A percentile compares a stretch with the other conserved stretches of the same genome.
These are phyloP conservation scores for Lagocephalus sceleratus DNA, from an alignment of 2,797 vertebrate species.

Conservation along the genomic window DNA sequence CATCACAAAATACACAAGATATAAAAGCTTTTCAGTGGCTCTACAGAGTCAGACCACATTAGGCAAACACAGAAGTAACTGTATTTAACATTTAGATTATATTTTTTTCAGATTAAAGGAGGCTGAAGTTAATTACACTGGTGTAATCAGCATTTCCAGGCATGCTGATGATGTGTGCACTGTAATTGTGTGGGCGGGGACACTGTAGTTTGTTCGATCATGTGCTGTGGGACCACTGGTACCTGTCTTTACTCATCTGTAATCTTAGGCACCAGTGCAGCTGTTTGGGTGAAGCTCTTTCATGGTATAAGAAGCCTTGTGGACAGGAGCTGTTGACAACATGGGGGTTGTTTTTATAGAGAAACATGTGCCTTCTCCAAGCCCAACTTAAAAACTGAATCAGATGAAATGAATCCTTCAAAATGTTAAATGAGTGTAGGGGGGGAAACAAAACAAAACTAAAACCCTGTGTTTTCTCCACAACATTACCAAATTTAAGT, in stretches of 20 bases:
- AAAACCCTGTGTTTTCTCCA: too few species aligned
- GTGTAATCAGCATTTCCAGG: not conserved
- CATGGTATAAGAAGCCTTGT: not conserved
- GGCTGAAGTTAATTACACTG: not conserved
- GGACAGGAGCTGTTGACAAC: not conserved
- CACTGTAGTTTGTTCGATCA: not conserved
- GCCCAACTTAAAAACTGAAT: too few species aligned
- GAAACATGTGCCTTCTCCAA: too few species aligned
- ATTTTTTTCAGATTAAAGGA: not conserved
- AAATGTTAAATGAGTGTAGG: too few species aligned
- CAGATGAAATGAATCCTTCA: too few species aligned
- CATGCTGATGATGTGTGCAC: not conserved
- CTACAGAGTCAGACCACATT: slow-evolving; percentile 10
- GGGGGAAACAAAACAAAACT: too few species aligned
- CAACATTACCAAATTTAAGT: too few species aligned
- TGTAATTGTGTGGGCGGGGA: not conserved
- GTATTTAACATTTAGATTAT: not conserved
- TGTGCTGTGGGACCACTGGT: not conserved
- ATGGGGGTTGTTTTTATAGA: too few species aligned
- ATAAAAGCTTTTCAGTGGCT: slow-evolving; percentile 24
- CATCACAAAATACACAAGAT: slow-evolving; percentile 38
- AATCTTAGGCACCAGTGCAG: not conserved
- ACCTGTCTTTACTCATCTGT: not conserved
- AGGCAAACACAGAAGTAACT: slow-evolving; percentile 11
- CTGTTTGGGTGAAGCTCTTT: not conserved